Percentiles rank a stretch among this genome's conserved stretches.
Conservation (phyloP, 2,113 vertebrate genomes). For the Salvator merianae region DNA sequence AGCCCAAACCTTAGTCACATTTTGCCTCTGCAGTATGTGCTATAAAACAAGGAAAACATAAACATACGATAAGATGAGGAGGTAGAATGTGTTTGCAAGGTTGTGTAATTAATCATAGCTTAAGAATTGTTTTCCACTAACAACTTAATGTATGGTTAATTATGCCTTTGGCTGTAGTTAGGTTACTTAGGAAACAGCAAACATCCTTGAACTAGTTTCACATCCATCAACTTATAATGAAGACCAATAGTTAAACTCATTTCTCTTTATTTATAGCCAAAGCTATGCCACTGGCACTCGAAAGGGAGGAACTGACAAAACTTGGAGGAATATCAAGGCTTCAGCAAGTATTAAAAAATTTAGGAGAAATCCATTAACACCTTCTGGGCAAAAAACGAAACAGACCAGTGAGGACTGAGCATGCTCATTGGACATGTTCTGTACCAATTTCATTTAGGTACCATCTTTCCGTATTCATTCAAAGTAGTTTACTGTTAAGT, state of each 20-base stretch:
- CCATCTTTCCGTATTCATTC: too few relatives aligned
- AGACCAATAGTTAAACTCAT: neutral
- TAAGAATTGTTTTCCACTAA: neutral
- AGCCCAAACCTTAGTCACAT: neutral
- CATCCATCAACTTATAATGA: neutral
- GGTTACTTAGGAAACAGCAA: conserved; percentile 2
- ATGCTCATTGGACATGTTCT: too few relatives aligned
- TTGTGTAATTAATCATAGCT: neutral
- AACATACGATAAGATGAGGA: neutral
- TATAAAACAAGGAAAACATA: neutral
- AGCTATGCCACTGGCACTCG: neutral
- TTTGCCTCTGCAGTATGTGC: too few relatives aligned
- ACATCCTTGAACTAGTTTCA: neutral
- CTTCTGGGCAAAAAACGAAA: too few relatives aligned
- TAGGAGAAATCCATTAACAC: neutral
- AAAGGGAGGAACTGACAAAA: neutral
- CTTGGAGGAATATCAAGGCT: neutral
- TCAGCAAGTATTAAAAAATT: neutral
- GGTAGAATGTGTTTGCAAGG: neutral
- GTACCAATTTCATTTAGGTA: too few relatives aligned
- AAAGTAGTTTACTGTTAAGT: too few relatives aligned
- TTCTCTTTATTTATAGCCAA: neutral
- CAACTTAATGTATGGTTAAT: neutral
- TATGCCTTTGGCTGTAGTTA: neutral
- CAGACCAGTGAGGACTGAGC: too few relatives aligned